Conservation (phyloP, 2,888 invertebrate species). For the Heliconius sara region DNA sequence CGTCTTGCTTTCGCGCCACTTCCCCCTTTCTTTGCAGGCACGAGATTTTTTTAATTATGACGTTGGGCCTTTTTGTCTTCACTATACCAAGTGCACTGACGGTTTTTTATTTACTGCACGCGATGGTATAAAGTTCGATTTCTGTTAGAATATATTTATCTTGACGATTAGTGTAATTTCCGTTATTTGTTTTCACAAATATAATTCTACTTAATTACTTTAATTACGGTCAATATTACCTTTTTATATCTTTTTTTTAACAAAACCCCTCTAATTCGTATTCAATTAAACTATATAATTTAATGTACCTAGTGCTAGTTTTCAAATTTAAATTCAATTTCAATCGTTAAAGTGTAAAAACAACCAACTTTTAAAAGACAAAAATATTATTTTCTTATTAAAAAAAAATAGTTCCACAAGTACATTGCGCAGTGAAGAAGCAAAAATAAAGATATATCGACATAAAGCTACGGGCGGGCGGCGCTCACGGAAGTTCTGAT, state of each 20-base stretch:
- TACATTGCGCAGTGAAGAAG: conserved; percentile 19
- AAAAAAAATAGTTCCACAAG: conserved; percentile 22
- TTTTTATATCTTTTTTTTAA: not conserved
- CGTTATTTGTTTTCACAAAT: not conserved
- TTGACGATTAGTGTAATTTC: not conserved
- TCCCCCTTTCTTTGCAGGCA: conserved; percentile 81
- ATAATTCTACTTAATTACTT: not conserved
- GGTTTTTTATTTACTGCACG: conserved; percentile 37
- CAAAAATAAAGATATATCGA: conserved; percentile 48
- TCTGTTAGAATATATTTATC: conserved; percentile 24
- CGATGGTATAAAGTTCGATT: conserved; percentile 52
- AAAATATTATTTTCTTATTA: not conserved
- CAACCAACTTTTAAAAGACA: not conserved
- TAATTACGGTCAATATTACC: not conserved
- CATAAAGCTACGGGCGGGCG: conserved; percentile 67
- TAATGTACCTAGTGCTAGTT: not conserved
- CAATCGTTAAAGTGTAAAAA: not conserved
- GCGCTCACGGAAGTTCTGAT: conserved; percentile 79
- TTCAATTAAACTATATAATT: not conserved
- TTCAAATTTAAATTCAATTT: not conserved
- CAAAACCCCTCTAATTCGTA: not conserved
- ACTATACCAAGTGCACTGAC: conserved; percentile 55
- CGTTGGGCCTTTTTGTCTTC: conserved; percentile 81
- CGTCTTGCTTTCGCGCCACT: conserved; percentile 80
- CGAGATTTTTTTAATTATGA: conserved; percentile 85